Evolutionary conservation across 2,113 vertebrate genomes (phyloP), one percentile per base, ranked within the genome.

Genomic region (Scomber colias): DNA sequence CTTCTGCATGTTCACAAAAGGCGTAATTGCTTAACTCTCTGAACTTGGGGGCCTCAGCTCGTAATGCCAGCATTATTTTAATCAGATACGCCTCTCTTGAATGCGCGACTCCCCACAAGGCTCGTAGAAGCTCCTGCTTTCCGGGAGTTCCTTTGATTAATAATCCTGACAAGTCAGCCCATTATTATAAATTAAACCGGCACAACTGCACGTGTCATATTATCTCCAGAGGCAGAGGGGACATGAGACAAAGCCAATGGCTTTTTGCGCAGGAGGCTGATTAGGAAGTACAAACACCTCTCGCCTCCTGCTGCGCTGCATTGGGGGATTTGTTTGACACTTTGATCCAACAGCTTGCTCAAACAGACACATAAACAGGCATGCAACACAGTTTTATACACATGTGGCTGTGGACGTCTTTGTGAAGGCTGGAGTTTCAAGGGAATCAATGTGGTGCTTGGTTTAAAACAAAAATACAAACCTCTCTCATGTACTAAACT

Each of bases 101-200:
- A 81, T 54, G 50, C 4, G 0, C 0, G 4, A 75, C 71, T 83
- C 67, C 76, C 64, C 73, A 63, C 76, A 13, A 66, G 53, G 66
- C 82, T 55, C 16, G 13, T 62, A 79, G 79, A 75, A 56, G 65
- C 45, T 46, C 56, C 57, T 54, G 77, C 78, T 87, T 78, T 81
- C 75, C 9, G 54, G 80, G 84, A 82, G 69, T 87, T 49, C 54
- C 65, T 54, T 87, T 89, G 86, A 91, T 86, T 88, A 87, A 90
- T 88, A 89, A 84, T 82, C 78, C 87, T 89, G 86, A 92, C 89
- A 90, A 86, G 86, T 69, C 74, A 31, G 80, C 65, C 78, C 71
- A 83, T 87, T 88, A 84, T 84, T 85, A 65, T 87, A 74, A 90
- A 90, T 91, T 86, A 92, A 90, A 83, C 69, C 48, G 35, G 69